Evolutionary conservation across 1,140 invertebrate genomes (phyloP), one percentile per base, ranked within the genome.

Genomic region (Eciton burchellii): DNA sequence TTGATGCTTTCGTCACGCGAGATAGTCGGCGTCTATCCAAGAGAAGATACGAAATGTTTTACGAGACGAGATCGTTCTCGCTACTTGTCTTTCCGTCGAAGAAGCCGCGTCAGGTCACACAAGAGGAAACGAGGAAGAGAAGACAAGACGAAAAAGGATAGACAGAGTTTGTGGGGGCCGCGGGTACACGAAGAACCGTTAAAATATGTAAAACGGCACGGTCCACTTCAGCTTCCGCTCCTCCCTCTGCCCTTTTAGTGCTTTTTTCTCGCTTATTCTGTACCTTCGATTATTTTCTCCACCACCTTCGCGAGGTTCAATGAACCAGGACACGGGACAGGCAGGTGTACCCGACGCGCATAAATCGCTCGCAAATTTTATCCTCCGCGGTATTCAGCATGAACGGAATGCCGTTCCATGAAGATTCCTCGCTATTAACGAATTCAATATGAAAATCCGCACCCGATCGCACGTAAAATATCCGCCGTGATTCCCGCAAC

Each of bases 201-300:
- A 91, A 92, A 92, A 92, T 89, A 92, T 91, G 91, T 91, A 92
- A 92, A 91, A 90, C 83, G 85, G 85, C 86, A 79, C 76, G 76
- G 81, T 85, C 85, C 83, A 81, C 82, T 81, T 83, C 68, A 72
- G 62, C 81, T 85, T 76, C 65, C 73, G 81, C 82, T 60, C 76
- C 84, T 85, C 68, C 57, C 81, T 83, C 79, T 71, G 59, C 82
- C 82, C 88, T 89, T 87, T 87, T 84, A 47, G 63, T 81, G 56
- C 79, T 68, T 70, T 74, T 87, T 63, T 82, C 35, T 57, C 49
- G 57, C 66, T 84, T 81, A 74, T 81, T 88, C 76, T 62, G 86
- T 84, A 89, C 86, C 86, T 91, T 91, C 88, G 88, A 91, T 90
- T 89, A 90, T 90, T 82, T 90, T 83, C 66, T 88, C 79, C 81